phyloP scores from a whole-genome alignment of 1,140 invertebrate species.

The Drosophila elegans region DNA sequence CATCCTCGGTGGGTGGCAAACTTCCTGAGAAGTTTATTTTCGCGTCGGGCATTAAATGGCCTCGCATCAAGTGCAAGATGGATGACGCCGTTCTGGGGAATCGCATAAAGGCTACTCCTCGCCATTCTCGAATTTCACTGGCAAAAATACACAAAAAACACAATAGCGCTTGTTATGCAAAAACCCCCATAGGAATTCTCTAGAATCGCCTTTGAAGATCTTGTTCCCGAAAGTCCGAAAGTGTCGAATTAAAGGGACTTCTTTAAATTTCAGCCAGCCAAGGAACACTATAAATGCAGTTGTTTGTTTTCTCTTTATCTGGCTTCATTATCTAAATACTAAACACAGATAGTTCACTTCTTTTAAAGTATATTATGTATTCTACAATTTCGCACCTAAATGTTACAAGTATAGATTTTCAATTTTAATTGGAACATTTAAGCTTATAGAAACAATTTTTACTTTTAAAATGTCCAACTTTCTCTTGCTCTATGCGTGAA shows the following conservation, averaged over 20 bases:
- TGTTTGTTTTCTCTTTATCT: slow-evolving; percentile 20
- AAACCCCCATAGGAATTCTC: slow-evolving; percentile 9
- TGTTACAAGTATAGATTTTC: too few species aligned
- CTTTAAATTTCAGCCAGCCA: slow-evolving; percentile 8
- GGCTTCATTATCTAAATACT: not conserved
- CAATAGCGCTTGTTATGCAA: slow-evolving; percentile 13
- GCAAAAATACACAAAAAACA: slow-evolving; percentile 1
- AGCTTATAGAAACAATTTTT: too few species aligned
- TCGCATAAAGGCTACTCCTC: not conserved
- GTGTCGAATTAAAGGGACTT: slow-evolving; percentile 14
- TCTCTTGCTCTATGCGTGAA: too few species aligned
- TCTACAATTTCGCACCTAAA: too few species aligned
- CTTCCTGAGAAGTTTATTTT: slow-evolving; percentile 29
- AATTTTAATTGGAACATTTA: too few species aligned
- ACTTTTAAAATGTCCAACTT: too few species aligned
- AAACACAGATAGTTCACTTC: too few species aligned
- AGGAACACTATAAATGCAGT: not conserved
- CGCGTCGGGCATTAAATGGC: slow-evolving; percentile 17
- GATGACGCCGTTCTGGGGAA: slow-evolving; percentile 28
- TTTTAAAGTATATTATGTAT: too few species aligned
- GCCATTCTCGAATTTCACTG: slow-evolving; percentile 21
- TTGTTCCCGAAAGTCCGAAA: slow-evolving; percentile 24
- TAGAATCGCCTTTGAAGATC: slow-evolving; percentile 33
- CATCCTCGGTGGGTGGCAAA: slow-evolving; percentile 23
- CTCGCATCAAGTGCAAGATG: slow-evolving; percentile 27